These are phyloP conservation scores for Lemur catta DNA, from an alignment of 2,797 vertebrate genomes.

Conservation along the genomic window DNA sequence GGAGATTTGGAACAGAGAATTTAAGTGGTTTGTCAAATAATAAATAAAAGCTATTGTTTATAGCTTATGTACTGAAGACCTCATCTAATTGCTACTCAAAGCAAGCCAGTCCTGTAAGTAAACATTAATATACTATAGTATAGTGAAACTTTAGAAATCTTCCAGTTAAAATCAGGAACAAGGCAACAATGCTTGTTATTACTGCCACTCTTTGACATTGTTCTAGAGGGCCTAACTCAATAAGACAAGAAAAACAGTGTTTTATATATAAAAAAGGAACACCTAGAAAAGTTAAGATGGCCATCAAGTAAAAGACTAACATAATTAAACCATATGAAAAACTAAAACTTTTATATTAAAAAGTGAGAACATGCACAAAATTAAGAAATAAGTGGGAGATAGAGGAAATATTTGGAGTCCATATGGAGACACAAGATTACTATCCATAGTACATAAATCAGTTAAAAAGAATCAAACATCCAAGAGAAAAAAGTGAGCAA, in stretches of 20 bases:
- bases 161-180: not conserved
- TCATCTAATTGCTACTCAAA: not conserved
- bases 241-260: not conserved
- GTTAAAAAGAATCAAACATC: not conserved
- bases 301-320: not conserved
- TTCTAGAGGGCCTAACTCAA: not conserved
- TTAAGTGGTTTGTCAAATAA: conserved; percentile 13
- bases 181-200: not conserved
- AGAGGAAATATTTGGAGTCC: not conserved
- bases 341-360: not conserved
- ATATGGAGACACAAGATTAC: not conserved
- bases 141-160: not conserved
- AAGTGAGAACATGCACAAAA: not conserved
- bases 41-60: not conserved
- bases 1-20: not conserved
- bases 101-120: not conserved
- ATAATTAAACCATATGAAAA: not conserved
- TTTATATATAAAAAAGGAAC: not conserved
- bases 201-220: not conserved
- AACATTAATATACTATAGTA: not conserved
- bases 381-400: not conserved
- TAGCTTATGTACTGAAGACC: not conserved
- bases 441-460: not conserved
- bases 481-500: not conserved
- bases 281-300: not conserved